These are phyloP conservation scores for Tetramorium parvispinum DNA, from an alignment of 1,140 invertebrate species.

Conservation along the genomic window DNA sequence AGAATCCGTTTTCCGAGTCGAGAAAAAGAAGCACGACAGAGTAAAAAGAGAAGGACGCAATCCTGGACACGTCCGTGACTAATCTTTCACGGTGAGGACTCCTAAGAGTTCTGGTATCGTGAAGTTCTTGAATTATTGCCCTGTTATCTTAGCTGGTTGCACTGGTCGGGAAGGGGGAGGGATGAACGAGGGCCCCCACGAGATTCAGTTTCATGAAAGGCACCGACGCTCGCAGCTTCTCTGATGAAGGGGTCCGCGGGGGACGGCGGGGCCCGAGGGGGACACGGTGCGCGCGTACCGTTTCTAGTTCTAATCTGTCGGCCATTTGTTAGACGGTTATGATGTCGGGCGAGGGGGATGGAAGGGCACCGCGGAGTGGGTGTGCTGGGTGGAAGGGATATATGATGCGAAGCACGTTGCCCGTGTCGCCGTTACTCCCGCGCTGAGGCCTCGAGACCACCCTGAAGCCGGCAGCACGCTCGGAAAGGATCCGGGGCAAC, in stretches of 20 bases:
- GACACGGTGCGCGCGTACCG: slow-evolving; percentile 66
- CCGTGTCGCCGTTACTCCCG: slow-evolving; percentile 77
- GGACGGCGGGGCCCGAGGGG: slow-evolving; percentile 12
- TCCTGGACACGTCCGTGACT: slow-evolving; percentile 77
- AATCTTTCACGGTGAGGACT: slow-evolving; percentile 79
- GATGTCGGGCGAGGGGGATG: slow-evolving; percentile 72
- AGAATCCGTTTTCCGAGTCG: background rate
- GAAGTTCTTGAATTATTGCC: slow-evolving; percentile 83
- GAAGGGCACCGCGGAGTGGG: slow-evolving; percentile 28
- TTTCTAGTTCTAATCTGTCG: slow-evolving; percentile 84
- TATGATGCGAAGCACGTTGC: slow-evolving; percentile 78
- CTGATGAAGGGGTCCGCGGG: slow-evolving; percentile 35
- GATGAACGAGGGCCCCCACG: slow-evolving; percentile 70
- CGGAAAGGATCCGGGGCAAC: slow-evolving; percentile 54
- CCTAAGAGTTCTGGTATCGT: slow-evolving; percentile 78
- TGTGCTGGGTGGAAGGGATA: slow-evolving; percentile 68
- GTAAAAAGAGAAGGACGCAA: slow-evolving; percentile 38
- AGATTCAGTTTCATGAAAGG: slow-evolving; percentile 84
- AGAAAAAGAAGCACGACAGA: background rate
- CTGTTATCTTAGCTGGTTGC: slow-evolving; percentile 81
- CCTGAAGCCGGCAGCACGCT: slow-evolving; percentile 75
- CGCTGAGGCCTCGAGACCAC: slow-evolving; percentile 77
- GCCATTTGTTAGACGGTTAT: slow-evolving; percentile 83
- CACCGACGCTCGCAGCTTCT: slow-evolving; percentile 73
- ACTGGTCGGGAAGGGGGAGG: slow-evolving; percentile 62